These are phyloP conservation scores for Uria aalge DNA, from an alignment of 2,113 vertebrate species.

Conservation along the genomic window DNA sequence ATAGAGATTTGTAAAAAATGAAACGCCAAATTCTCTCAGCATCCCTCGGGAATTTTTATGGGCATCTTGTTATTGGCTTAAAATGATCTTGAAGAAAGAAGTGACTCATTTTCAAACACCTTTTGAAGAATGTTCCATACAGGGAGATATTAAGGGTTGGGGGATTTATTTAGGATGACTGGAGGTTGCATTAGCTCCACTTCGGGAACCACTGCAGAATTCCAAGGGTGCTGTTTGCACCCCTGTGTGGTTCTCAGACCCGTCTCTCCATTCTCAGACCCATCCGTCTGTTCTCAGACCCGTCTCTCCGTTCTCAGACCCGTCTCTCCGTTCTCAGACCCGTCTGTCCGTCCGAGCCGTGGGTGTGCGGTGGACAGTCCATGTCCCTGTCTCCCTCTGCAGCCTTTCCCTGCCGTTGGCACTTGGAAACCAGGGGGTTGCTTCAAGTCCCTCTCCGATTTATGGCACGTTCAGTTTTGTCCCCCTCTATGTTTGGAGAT, in stretches of 20 bases:
- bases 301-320: not conserved
- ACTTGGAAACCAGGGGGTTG: not conserved
- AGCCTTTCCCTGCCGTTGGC: not conserved
- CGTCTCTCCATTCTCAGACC: not conserved
- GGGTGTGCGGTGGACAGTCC: rapidly evolving
- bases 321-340: not conserved
- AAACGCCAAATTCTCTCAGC: not conserved
- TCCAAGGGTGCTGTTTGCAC: not conserved
- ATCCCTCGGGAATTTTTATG: not conserved
- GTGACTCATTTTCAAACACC: not conserved
- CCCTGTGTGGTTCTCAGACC: not conserved
- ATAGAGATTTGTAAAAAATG: not conserved
- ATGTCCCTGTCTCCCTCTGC: rapidly evolving
- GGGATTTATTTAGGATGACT: not conserved
- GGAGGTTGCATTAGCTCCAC: not conserved
- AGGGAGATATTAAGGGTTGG: not conserved
- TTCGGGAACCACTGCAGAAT: not conserved
- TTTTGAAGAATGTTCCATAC: not conserved
- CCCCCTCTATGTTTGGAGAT: not conserved
- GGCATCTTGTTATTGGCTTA: not conserved
- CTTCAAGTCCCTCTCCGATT: not conserved
- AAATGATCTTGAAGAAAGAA: not conserved
- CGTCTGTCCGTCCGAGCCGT: rapidly evolving
- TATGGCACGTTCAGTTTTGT: rapidly evolving
- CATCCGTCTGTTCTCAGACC: not conserved